Evolutionary conservation across 2,888 invertebrate genomes (phyloP), one percentile per base, ranked within the genome.

Genomic region (Galeruca laticollis): DNA sequence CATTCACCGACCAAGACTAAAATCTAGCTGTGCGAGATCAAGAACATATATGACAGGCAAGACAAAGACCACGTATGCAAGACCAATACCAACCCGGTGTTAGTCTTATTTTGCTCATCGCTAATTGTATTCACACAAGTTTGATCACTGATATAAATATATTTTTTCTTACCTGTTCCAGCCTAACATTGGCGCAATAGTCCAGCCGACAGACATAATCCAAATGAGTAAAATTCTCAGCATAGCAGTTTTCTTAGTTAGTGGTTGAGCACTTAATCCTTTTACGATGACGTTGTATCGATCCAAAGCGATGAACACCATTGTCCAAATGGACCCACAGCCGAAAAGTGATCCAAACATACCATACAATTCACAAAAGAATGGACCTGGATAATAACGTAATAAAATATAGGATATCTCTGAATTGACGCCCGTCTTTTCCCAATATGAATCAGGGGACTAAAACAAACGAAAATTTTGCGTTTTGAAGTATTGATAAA

Each of bases 281-380:
- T 95, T 95, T 47, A 97, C 96, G 82, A 97, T 97, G 69, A 97
- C 97, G 84, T 95, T 95, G 89, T 97, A 97, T 78, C 97, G 90
- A 85, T 97, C 97, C 81, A 96, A 89, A 68, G 97, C 94, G 78
- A 97, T 96, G 90, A 93, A 91, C 15, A 93, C 93, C 94, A 97
- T 95, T 35, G 95, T 93, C 94, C 96, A 96, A 82, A 97, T 97
- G 70, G 96, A 97, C 78, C 90, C 90, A 83, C 95, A 94, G 71
- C 97, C 97, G 82, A 94, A 96, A 69, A 96, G 88, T 49, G 96
- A 97, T 40, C 97, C 97, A 64, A 91, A 88, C 86, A 95, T 91
- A 51, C 91, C 96, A 85, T 97, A 97, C 2, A 97, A 81, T 84
- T 96, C 93, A 84, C 97, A 97, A 86, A 94, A 92, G 65, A 95